Conservation (phyloP, 30 jellyfish, hydroid and myxozoan species). For the Aurelia aurita region DNA sequence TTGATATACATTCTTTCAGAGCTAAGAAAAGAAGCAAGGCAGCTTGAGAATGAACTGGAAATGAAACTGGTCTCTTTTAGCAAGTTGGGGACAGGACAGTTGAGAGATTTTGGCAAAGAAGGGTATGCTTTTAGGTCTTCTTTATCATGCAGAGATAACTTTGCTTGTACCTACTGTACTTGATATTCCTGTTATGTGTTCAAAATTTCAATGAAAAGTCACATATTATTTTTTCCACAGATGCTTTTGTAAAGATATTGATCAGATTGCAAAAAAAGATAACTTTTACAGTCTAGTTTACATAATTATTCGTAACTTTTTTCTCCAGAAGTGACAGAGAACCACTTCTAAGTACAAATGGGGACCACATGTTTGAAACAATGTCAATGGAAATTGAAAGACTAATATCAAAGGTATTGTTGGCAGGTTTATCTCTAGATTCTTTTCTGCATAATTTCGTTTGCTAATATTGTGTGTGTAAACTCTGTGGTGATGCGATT, state of each 20-base stretch:
- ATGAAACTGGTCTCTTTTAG: conserved; percentile 96
- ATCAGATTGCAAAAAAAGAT: too few species aligned
- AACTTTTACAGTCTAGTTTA: neutral
- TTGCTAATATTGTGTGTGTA: too few species aligned
- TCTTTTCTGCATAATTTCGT: too few species aligned
- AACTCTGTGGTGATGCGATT: too few species aligned
- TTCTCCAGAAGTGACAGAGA: conserved; percentile 80
- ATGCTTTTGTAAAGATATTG: too few species aligned
- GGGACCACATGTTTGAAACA: conserved; percentile 92
- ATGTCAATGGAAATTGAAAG: conserved; percentile 96
- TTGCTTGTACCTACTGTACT: too few species aligned
- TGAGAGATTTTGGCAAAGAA: conserved; percentile 56
- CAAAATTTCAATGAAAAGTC: too few species aligned
- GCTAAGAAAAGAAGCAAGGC: conserved; percentile 92
- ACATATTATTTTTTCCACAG: too few species aligned
- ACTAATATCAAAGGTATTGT: conserved; percentile 75
- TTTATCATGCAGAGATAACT: too few species aligned
- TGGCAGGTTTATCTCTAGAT: neutral
- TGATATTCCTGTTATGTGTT: too few species aligned
- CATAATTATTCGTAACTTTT: neutral
- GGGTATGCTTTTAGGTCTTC: conserved; percentile 13
- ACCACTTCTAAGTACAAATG: conserved; percentile 93
- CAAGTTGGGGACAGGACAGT: conserved; percentile 89
- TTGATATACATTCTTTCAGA: conserved; percentile 39
- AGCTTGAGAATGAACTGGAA: conserved; percentile 94